Conservation (phyloP, 2,888 invertebrate species). For the Ypsolopha sequella region DNA sequence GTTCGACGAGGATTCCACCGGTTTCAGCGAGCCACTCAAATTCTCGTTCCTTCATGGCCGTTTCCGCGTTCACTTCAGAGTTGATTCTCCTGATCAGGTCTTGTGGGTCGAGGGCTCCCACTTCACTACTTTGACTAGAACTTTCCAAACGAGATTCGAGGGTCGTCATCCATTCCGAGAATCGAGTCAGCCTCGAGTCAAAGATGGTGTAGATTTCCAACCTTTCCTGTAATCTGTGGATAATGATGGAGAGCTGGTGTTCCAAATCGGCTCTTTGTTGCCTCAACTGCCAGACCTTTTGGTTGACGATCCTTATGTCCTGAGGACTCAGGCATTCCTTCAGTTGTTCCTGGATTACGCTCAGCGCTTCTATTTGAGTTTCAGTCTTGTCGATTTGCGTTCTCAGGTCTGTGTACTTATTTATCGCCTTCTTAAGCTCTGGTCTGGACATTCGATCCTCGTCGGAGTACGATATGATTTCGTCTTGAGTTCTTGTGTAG, state of each 20-base stretch:
- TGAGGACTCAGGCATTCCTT: conserved; percentile 88
- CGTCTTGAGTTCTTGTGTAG: conserved; percentile 75
- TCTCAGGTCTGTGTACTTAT: conserved; percentile 72
- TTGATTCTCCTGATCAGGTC: conserved; percentile 79
- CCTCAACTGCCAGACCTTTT: conserved; percentile 81
- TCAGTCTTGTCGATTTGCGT: conserved; percentile 69
- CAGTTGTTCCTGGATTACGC: conserved; percentile 82
- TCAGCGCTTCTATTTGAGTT: conserved; percentile 77
- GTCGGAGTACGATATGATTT: conserved; percentile 69
- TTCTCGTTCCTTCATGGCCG: conserved; percentile 81
- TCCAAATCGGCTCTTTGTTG: conserved; percentile 87
- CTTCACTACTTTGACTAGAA: conserved; percentile 60
- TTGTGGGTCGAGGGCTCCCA: conserved; percentile 75
- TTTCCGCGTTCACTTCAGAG: conserved; percentile 81
- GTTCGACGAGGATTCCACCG: conserved; percentile 74
- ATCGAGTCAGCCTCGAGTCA: conserved; percentile 73
- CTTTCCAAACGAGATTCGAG: conserved; percentile 76
- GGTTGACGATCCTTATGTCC: conserved; percentile 85
- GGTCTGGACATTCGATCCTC: conserved; percentile 70
- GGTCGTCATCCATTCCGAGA: conserved; percentile 78
- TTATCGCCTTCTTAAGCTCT: conserved; percentile 74
- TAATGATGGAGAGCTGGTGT: conserved; percentile 79
- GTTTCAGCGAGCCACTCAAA: conserved; percentile 81
- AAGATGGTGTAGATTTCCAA: conserved; percentile 79
- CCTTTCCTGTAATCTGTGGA: conserved; percentile 80